A percentile compares a stretch with the other conserved stretches of the same genome.
Evolutionary conservation across 2,797 vertebrate genomes (phyloP).

Genomic region (Melopsittacus undulatus): DNA sequence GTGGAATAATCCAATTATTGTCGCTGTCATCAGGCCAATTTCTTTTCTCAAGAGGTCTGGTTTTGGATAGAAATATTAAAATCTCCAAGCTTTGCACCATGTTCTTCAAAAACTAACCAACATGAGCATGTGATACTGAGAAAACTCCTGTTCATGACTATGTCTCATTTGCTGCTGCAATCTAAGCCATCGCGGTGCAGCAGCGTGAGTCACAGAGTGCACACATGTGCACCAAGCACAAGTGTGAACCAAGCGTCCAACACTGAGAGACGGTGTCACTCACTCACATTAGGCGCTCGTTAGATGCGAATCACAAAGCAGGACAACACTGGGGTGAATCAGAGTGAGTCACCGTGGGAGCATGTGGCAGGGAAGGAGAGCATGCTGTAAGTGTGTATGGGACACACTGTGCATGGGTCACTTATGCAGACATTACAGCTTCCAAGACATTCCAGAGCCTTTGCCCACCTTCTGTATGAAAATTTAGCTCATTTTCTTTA

Average conservation of each 20-base stretch:
- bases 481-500: not conserved
- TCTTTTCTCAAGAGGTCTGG: not conserved
- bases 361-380: fast-evolving
- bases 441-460: fast-evolving
- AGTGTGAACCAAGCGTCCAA: fast-evolving
- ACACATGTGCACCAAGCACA: not conserved
- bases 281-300: fast-evolving
- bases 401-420: not conserved
- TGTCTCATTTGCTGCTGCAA: not conserved
- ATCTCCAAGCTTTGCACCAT: not conserved
- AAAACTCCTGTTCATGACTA: not conserved
- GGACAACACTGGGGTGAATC: fast-evolving
- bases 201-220: not conserved
- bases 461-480: not conserved
- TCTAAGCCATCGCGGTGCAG: fast-evolving
- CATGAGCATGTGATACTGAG: not conserved
- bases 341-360: fast-evolving
- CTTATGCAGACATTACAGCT: not conserved
- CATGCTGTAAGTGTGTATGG: fast-evolving
- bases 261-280: fast-evolving
- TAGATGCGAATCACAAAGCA: not conserved
- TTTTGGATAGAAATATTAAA: not conserved
- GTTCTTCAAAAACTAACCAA: not conserved
- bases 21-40: conserved; percentile 16
- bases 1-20: not conserved